Evolutionary conservation across 1,140 invertebrate species (phyloP), one percentile per base, ranked within the genome.

Genomic region (Neodiprion lecontei): DNA sequence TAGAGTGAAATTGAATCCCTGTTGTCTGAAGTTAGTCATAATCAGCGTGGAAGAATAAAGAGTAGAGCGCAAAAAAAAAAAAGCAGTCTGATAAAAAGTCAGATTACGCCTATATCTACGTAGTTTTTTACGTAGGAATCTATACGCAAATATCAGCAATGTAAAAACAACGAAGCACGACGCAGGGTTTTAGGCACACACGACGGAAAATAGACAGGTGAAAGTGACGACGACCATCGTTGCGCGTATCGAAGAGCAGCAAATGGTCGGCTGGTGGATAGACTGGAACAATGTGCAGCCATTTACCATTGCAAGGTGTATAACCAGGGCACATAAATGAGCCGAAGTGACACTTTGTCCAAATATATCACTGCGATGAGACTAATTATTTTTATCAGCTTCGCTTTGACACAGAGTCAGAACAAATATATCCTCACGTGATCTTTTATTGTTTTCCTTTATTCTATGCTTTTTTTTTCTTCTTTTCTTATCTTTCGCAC

Each of bases 261-360:
- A 76, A 75, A 70, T 78, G 71, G 71, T 48, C 70, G 76, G 67
- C 72, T 72, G 77, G 67, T 49, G 74, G 23, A 53, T 70, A 78
- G 72, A 69, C 77, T 70, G 72, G 77, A 79, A 79, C 77, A 82
- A 83, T 80, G 77, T 80, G 79, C 81, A 81, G 79, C 80, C 80
- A 82, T 82, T 82, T 61, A 61, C 53, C 53, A 61, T 61, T 17
- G 11, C 53, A 61, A 61, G 53, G 53, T 61, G n/a, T 14, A 61
- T 5, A 14, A 5, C 11, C 53, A 61, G n/a, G 28, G 28, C 28
- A 40, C 5, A 40, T 40, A 40, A 5, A 40, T 5, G 28, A 40
- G 28, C 28, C 28, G 28, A 40, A 40, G 28, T 81, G 80, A 81
- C 79, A 82, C 80, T 81, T 81, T 2, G 28, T 40, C 28, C 28